A percentile compares a stretch with the other conserved stretches of the same genome.
phyloP scores from a whole-genome alignment of 2,113 vertebrate genomes.

The Eublepharis macularius region DNA sequence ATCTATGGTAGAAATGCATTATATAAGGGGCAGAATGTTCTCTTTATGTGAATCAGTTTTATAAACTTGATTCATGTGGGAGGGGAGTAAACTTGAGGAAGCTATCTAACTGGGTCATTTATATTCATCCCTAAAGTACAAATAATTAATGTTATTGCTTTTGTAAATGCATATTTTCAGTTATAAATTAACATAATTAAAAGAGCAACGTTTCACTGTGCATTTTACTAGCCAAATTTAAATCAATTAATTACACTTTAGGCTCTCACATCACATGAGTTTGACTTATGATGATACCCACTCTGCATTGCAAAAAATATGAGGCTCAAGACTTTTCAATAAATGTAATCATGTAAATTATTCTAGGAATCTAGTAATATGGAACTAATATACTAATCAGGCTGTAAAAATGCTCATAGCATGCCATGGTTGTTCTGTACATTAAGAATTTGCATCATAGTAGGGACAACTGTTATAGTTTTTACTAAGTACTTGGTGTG shows the following conservation, averaged over 20 bases:
- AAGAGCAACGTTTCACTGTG: slow-evolving; percentile 75
- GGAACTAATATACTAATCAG: neutral
- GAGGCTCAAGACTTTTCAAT: slow-evolving; percentile 60
- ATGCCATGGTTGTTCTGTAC: neutral
- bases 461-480: neutral
- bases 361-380: slow-evolving; percentile 51
- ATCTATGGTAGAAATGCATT: too few relatives aligned
- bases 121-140: slow-evolving; percentile 76
- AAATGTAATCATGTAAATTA: slow-evolving; percentile 70
- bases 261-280: slow-evolving; percentile 73
- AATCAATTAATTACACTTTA: slow-evolving; percentile 82
- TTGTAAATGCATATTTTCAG: slow-evolving; percentile 81
- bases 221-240: slow-evolving; percentile 77
- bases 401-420: neutral
- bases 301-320: slow-evolving; percentile 66
- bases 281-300: slow-evolving; percentile 67
- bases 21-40: slow-evolving; percentile 1
- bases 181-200: slow-evolving; percentile 85
- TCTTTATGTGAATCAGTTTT: slow-evolving; percentile 61
- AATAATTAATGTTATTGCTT: slow-evolving; percentile 85
- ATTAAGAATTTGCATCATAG: neutral
- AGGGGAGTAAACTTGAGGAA: slow-evolving; percentile 69
- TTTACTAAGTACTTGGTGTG: neutral
- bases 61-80: slow-evolving; percentile 68
- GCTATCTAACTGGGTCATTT: slow-evolving; percentile 76